phyloP scores from a whole-genome alignment of 2,797 vertebrate genomes.

The Arremon aurantiirostris region DNA sequence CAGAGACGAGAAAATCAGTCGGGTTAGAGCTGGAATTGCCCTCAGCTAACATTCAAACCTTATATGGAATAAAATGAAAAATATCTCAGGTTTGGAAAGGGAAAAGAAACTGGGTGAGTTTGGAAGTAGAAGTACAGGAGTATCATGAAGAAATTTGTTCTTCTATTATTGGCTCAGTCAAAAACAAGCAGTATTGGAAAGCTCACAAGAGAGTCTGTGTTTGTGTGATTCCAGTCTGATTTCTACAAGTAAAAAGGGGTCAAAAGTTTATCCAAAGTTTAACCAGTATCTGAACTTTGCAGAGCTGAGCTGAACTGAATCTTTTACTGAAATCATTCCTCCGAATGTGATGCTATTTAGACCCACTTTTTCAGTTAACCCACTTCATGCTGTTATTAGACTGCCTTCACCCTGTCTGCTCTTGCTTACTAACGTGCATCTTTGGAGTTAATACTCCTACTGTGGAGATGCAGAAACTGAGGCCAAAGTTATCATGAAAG shows the following conservation, averaged over 20 bases:
- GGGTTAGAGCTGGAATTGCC: background rate
- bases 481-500: background rate
- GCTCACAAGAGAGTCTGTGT: conserved; percentile 49
- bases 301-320: conserved; percentile 21
- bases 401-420: background rate
- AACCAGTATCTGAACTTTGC: conserved; percentile 55
- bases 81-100: background rate
- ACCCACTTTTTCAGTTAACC: conserved; percentile 14
- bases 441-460: background rate
- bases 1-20: background rate
- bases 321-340: conserved; percentile 47
- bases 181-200: conserved; percentile 35
- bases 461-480: background rate
- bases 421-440: background rate
- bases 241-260: conserved; percentile 33
- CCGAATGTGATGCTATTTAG: conserved; percentile 29
- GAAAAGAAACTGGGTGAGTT: background rate
- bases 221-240: conserved; percentile 36
- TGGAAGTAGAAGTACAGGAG: conserved; percentile 17
- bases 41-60: background rate
- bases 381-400: background rate
- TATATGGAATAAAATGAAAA: conserved; percentile 24
- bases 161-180: conserved; percentile 36
- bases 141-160: conserved; percentile 35
- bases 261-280: conserved; percentile 63